These are phyloP conservation scores for Tetheella fluctuosa DNA, from an alignment of 2,888 invertebrate species.

Conservation along the genomic window DNA sequence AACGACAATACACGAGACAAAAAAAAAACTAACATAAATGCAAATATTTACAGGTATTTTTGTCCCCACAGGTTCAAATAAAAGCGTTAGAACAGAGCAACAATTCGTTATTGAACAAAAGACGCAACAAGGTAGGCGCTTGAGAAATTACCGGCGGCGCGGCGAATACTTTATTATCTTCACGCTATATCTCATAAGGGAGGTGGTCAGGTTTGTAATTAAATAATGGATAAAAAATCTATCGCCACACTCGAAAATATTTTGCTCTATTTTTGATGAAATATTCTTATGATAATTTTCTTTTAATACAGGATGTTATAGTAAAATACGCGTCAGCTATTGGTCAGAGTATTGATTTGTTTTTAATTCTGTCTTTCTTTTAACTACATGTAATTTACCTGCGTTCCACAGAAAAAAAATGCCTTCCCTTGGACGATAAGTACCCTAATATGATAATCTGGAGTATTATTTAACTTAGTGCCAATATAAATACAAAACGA, in stretches of 20 bases:
- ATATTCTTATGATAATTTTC: background rate
- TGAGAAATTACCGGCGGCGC: conserved; percentile 47
- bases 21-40: background rate
- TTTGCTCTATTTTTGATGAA: background rate
- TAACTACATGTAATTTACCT: too few species aligned
- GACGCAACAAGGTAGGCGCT: conserved; percentile 85
- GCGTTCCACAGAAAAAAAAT: too few species aligned
- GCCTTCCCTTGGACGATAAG: too few species aligned
- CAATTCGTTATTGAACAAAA: conserved; percentile 95
- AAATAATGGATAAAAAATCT: background rate
- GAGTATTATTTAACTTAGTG: too few species aligned
- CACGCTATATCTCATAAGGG: background rate
- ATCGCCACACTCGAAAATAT: background rate
- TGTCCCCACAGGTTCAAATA: conserved; percentile 89
- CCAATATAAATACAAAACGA: too few species aligned
- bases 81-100: conserved; percentile 97
- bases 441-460: too few species aligned
- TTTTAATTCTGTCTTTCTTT: background rate
- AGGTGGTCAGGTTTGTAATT: background rate
- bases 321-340: too few species aligned
- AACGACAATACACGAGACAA: background rate
- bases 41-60: conserved; percentile 14
- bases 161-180: background rate
- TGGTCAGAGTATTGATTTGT: too few species aligned
- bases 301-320: background rate